These are phyloP conservation scores for Eristalinus aeneus DNA, from an alignment of 2,888 invertebrate genomes.

Conservation along the genomic window DNA sequence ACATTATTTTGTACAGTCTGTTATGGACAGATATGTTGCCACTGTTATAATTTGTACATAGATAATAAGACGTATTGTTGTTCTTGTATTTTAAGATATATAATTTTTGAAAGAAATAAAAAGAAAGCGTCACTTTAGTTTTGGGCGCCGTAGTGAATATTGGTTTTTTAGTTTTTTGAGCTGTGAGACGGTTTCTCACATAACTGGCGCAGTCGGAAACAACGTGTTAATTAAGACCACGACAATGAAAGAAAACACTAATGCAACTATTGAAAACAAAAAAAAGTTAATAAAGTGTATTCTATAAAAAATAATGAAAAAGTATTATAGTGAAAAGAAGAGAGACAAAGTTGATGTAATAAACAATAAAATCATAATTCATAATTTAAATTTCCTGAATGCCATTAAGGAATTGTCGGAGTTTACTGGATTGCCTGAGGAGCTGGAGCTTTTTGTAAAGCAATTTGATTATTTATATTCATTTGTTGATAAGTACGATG, in stretches of 20 bases:
- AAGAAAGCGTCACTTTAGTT: no score
- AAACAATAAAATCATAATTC: not conserved
- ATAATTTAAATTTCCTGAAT: not conserved
- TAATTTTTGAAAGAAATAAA: no score
- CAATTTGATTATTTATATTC: conserved; percentile 9
- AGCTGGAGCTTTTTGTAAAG: conserved; percentile 24
- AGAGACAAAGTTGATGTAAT: not conserved
- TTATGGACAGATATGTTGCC: no score
- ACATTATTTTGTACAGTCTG: no score
- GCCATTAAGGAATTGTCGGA: not conserved
- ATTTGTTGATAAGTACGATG: not conserved
- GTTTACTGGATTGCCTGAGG: conserved; percentile 13
- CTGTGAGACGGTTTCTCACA: no score
- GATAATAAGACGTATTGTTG: no score
- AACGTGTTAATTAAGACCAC: not conserved
- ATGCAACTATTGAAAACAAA: not conserved
- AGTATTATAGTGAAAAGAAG: not conserved
- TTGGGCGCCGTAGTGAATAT: no score
- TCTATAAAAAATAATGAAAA: not conserved
- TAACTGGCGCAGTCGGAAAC: conserved; percentile 1
- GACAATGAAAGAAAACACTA: not conserved
- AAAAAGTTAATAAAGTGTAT: not conserved
- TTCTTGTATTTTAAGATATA: no score
- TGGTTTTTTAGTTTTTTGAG: no score
- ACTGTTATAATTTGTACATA: no score